Base-by-base conservation (phyloP, 2,797 vertebrate genomes). In the Chiloscyllium punctatum region DNA sequence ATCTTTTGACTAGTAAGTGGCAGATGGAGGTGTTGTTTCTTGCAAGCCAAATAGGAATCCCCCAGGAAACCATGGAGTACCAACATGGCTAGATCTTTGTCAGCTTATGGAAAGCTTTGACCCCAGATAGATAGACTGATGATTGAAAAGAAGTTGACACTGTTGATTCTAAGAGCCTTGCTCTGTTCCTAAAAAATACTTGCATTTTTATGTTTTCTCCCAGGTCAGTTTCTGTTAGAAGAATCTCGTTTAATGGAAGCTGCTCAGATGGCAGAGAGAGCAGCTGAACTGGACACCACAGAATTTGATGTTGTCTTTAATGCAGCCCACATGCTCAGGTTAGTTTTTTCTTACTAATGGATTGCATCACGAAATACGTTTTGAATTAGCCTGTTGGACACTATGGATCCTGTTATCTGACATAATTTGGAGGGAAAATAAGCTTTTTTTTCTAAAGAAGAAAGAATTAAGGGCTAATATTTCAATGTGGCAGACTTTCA, bases 281-380 rank as follows among this genome's bases (percentile, higher is more conserved):
- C 99, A 0, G 99, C 99, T 0, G 98, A 98, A 94, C 97, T 99
- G 5, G 99, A 99, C 97, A 97, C 98, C 94, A 97, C 96, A 0
- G 99, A 99, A 97, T 99, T 99, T 96, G 99, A 99, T 96, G 99
- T 99, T 97, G 99, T 99, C 96, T 99, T 99, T 98, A 99, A 98
- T 77, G 99, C 99, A 51, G 99, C 99, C 57, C 99, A 99, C 96
- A 99, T 99, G 99, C 99, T 99, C 97, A 98, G 99, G 99, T 99
- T 96, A 96, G 98, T 96, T 96, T 97, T n/a, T 2, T 53, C 68
- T 51, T 69, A 25, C 6, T 69, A 74, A 37, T 42, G 18, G n/a
- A 71, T 71, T 94, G 91, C 68, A 27, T 72, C 94, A 94, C 51
- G 68, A 71, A 94, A 94, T 94, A 11, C 37, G 4, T 72, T 72